Evolutionary conservation across 1,140 invertebrate species (phyloP), one percentile per base, ranked within the genome.

Genomic region (Cotesia chilonis): DNA sequence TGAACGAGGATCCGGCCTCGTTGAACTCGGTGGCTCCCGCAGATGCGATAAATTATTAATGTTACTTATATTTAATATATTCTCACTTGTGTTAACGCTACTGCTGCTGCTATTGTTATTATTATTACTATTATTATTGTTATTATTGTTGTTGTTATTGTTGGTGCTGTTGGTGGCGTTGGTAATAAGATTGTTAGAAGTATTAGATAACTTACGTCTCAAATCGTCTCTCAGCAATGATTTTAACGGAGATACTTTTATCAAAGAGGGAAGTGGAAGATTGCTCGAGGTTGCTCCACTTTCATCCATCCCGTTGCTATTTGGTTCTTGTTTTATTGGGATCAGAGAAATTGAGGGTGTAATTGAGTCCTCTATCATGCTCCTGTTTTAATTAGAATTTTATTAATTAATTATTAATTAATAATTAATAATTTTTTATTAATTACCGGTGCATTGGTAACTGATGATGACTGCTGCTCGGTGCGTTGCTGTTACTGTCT

Each of bases 321-420:
- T 87, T 72, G 89, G 90, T 77, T 91, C 94, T 88, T 94, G 94
- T 83, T 95, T 94, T 73, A 94, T 94, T 61, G 93, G 93, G 86
- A 95, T 95, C n/a, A 94, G 84, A 17, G 93, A 94, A 74, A 94
- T 94, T 14, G 93, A 94, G 6, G 93, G 94, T 74, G 93, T 94
- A 77, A 94, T 94, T 81, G 82, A 63, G 38, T 84, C 82, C 37
- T 85, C 83, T 20, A 74, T 78, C 35, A 76, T 71, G 37, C 67
- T 68, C 57, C 71, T 78, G 52, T 51, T 28, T 28, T 28, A 28
- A 28, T 28, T 28, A 28, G 28, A 28, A 28, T 28, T 28, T 28
- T 28, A 28, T 28, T 28, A 28, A 28, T 28, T 28, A 28, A 1
- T 28, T 28, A 28, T 0, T 28, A 28, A 9, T 41, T 7, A 4